Base-by-base conservation (phyloP, 2,113 vertebrate genomes). In the Patagioenas fasciata region DNA sequence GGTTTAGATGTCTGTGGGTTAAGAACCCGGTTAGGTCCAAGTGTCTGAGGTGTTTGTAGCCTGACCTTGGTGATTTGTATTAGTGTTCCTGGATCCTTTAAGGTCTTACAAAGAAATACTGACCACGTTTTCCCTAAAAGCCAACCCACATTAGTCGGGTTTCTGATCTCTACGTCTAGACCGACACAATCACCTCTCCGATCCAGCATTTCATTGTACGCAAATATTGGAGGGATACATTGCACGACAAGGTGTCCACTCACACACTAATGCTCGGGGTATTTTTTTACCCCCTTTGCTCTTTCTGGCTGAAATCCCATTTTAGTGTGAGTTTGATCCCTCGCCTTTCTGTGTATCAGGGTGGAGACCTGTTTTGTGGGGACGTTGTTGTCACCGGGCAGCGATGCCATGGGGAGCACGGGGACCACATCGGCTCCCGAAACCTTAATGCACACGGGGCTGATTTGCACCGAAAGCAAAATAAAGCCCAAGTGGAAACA, bases 401-500 rank as follows among this genome's bases (percentile, higher is more conserved):
- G 65, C 0, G 11, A 66, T 29, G 61, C 36, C 8, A 1, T 7
- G 18, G 62, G 9, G 56, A 60, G 10, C 0, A 17, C 1, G 0
- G 32, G 14, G 60, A 58, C n/a, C 4, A 3, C 29, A 15, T 20
- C 1, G 2, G 75, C 50, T 91, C 65, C n/a, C 0, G 0, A 67
- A 71, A 47, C 73, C 74, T 60, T 32, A 57, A 70, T 62, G 57
- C 12, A 62, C 10, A 3, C 0, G 0, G 38, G n/a, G 54, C 10
- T 75, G 62, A 51, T 65, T 28, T 42, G 58, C 61, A 73, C 47
- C 4, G 2, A 75, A 53, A 75, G 34, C 8, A 57, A 57, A 94
- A 75, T 26, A 53, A 31, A 57, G 34, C 36, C 38, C 15, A 40
- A 72, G 7, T 26, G 28, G 50, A 69, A 85, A 57, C 24, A 48